Conservation (phyloP, 1,140 invertebrate genomes). For the Drosophila kepulauana region DNA sequence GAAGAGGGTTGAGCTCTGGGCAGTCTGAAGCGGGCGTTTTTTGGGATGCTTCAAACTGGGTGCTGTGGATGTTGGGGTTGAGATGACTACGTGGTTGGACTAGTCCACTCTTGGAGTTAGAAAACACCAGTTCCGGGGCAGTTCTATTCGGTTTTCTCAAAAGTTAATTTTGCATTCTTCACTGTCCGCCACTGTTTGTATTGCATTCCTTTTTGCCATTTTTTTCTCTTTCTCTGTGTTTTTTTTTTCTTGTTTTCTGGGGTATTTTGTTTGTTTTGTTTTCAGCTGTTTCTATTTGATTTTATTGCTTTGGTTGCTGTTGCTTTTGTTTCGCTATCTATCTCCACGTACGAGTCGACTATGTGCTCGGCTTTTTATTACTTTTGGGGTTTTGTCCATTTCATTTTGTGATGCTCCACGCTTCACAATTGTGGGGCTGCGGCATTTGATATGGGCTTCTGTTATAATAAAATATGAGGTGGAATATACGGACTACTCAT, state of each 20-base stretch:
- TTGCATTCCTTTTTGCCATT: constrained; percentile 19
- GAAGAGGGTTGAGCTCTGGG: constrained; percentile 12
- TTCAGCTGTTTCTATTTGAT: constrained; percentile 65
- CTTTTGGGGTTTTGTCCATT: constrained; percentile 41
- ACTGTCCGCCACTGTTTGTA: constrained; percentile 33
- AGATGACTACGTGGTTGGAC: constrained; percentile 38
- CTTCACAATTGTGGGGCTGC: neutral
- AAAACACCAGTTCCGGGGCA: constrained; percentile 37
- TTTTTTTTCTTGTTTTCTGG: neutral
- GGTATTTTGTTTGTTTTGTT: constrained; percentile 14
- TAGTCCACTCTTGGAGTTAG: constrained; percentile 30
- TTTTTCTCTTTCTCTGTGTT: neutral
- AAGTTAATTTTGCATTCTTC: constrained; percentile 75
- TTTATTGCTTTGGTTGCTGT: constrained; percentile 60
- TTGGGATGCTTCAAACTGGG: neutral
- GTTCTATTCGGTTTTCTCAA: constrained; percentile 30
- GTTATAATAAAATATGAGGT: constrained; percentile 22
- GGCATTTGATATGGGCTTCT: constrained; percentile 6
- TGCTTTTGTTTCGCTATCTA: constrained; percentile 37
- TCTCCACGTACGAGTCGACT: neutral
- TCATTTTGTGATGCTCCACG: constrained; percentile 23
- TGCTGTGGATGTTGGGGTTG: constrained; percentile 6
- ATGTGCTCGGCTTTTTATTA: constrained; percentile 40
- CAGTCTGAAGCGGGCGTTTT: neutral
- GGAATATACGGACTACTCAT: neutral